Evolutionary conservation across 2,113 vertebrate genomes (phyloP).

Genomic region (Leptobrachium leishanense): DNA sequence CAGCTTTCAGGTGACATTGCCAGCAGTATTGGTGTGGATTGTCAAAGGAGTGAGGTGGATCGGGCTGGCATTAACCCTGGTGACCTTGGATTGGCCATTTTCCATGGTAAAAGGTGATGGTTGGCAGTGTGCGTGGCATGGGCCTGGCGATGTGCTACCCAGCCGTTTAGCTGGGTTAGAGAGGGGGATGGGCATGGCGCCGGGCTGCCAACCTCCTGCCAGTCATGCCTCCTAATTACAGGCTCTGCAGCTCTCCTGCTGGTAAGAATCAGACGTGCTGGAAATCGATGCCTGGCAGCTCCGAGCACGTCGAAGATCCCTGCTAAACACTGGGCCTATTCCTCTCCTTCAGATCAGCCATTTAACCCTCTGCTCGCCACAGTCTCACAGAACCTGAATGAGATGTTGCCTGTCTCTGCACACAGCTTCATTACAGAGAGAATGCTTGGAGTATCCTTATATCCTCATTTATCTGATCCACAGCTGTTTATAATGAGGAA

Average conservation of each 20-base stretch:
- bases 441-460: too few relatives aligned
- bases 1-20: too few relatives aligned
- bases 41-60: too few relatives aligned
- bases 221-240: background rate
- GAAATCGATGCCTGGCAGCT: slow-evolving; percentile 18
- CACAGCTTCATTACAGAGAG: too few relatives aligned
- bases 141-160: background rate
- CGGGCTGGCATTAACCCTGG: too few relatives aligned
- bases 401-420: too few relatives aligned
- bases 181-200: background rate
- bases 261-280: slow-evolving; percentile 18
- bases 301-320: background rate
- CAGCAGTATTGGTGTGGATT: too few relatives aligned
- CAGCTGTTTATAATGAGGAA: too few relatives aligned
- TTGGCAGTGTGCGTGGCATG: background rate
- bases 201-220: slow-evolving; percentile 14
- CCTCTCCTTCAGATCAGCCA: background rate
- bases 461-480: too few relatives aligned
- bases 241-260: slow-evolving; percentile 13
- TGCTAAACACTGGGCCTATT: background rate
- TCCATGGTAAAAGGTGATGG: background rate
- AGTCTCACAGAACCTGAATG: too few relatives aligned
- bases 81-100: too few relatives aligned
- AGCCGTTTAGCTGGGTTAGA: background rate
- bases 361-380: too few relatives aligned